A percentile compares a stretch with the other conserved stretches of the same genome.
phyloP scores from a whole-genome alignment of 2,113 vertebrate genomes.

The Eptatretus burgeri region DNA sequence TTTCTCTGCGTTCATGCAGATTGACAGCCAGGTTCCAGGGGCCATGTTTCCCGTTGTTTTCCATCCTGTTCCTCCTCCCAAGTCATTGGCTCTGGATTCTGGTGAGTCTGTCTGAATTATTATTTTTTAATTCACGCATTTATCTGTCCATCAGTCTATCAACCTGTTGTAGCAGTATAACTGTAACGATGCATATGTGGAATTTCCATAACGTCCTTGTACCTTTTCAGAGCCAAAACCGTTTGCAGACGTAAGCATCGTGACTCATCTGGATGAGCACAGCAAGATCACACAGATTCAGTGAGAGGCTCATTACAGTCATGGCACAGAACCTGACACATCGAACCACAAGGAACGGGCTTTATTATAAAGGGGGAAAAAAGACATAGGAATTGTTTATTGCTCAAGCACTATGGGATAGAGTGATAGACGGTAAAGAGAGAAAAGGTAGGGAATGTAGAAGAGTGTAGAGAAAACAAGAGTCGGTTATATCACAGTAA shows the following conservation, averaged over 20 bases:
- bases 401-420: too few relatives aligned
- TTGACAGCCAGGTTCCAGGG: conserved; percentile 71
- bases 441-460: too few relatives aligned
- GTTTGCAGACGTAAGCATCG: conserved; percentile 70
- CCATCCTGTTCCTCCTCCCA: conserved; percentile 78
- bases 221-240: conserved; percentile 49
- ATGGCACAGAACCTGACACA: too few relatives aligned
- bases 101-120: conserved; percentile 19
- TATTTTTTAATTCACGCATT: too few relatives aligned
- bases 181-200: not conserved
- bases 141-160: too few relatives aligned
- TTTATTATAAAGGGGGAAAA: too few relatives aligned
- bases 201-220: conserved; percentile 7
- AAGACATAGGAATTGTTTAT: too few relatives aligned
- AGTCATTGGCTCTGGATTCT: conserved; percentile 67
- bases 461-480: too few relatives aligned
- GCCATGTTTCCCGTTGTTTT: conserved; percentile 73
- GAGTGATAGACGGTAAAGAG: too few relatives aligned
- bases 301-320: conserved; percentile 23
- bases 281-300: conserved; percentile 80
- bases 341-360: too few relatives aligned
- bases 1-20: conserved; percentile 16
- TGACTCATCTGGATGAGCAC: conserved; percentile 73
- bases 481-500: too few relatives aligned
- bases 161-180: not conserved